These are phyloP conservation scores for Hypocryptadius cinnamomeus DNA, from an alignment of 2,113 vertebrate genomes.

Conservation along the genomic window DNA sequence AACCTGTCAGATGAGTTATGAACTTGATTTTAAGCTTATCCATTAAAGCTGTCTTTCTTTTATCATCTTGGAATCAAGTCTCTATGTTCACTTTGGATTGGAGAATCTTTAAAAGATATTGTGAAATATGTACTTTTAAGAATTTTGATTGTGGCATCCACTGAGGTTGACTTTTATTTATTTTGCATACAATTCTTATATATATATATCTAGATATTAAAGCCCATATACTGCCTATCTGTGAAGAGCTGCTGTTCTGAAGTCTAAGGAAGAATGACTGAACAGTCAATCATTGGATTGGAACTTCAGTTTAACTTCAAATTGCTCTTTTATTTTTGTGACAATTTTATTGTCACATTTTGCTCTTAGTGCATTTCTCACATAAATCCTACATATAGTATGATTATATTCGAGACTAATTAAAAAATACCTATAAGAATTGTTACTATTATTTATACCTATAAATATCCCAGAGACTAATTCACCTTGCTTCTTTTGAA, in stretches of 20 bases:
- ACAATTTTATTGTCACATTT: background rate
- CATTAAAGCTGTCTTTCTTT: background rate
- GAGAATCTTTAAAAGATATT: background rate
- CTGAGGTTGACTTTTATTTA: background rate
- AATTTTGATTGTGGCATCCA: background rate
- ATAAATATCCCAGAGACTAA: background rate
- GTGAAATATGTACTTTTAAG: background rate
- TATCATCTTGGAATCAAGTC: background rate
- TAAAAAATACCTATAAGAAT: background rate
- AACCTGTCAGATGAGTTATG: background rate
- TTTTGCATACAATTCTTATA: background rate
- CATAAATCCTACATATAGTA: background rate
- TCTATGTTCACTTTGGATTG: background rate
- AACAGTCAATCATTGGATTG: background rate
- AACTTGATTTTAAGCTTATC: background rate
- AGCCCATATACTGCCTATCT: background rate
- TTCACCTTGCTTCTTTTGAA: background rate
- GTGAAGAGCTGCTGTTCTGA: background rate
- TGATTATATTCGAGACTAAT: fast-evolving
- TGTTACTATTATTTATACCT: background rate
- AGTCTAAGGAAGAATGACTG: background rate
- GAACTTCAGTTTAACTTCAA: background rate
- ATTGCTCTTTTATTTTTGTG: background rate
- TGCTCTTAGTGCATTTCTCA: background rate
- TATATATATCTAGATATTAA: background rate